A percentile compares a stretch with the other conserved stretches of the same genome.
These are phyloP conservation scores for Hyperoplus lanceolatus DNA, from an alignment of 2,797 vertebrate species.

Conservation along the genomic window DNA sequence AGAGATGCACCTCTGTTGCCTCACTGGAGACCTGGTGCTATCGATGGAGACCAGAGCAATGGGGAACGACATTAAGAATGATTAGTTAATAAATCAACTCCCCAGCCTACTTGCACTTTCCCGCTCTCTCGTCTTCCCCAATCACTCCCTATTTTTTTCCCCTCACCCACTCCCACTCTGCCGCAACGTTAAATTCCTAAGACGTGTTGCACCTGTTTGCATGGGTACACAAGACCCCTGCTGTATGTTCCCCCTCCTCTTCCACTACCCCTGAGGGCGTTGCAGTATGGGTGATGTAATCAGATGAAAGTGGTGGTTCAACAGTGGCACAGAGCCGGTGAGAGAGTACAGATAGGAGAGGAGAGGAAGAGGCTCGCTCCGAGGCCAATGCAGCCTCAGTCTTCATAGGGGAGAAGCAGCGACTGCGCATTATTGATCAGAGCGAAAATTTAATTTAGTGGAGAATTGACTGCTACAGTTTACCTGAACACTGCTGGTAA, in stretches of 20 bases:
- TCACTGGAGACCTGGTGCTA: constrained; percentile 79
- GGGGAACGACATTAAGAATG: constrained; percentile 81
- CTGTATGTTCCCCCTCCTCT: constrained; percentile 77
- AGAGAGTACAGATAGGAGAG: constrained; percentile 49
- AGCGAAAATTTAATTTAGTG: constrained; percentile 84
- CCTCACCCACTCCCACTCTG: constrained; percentile 50
- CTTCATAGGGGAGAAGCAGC: constrained; percentile 68
- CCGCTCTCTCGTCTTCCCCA: constrained; percentile 55
- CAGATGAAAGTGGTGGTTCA: constrained; percentile 85
- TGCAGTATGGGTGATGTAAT: constrained; percentile 88
- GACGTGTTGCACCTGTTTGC: constrained; percentile 87
- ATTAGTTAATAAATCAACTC: constrained; percentile 87
- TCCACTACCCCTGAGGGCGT: constrained; percentile 76
- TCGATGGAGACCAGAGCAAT: constrained; percentile 82
- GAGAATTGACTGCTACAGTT: constrained; percentile 83
- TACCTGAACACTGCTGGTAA: constrained; percentile 75
- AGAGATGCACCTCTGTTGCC: constrained; percentile 81
- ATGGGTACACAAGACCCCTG: constrained; percentile 83
- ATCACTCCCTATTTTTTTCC: constrained; percentile 45
- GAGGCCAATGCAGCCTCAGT: constrained; percentile 63
- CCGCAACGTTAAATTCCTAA: constrained; percentile 75
- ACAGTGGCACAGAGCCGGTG: constrained; percentile 70
- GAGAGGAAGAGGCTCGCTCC: constrained; percentile 64
- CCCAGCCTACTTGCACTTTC: constrained; percentile 66
- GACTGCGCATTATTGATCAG: constrained; percentile 82